These are phyloP conservation scores for Dynastes grantii DNA, from an alignment of 2,888 invertebrate genomes.

Conservation along the genomic window DNA sequence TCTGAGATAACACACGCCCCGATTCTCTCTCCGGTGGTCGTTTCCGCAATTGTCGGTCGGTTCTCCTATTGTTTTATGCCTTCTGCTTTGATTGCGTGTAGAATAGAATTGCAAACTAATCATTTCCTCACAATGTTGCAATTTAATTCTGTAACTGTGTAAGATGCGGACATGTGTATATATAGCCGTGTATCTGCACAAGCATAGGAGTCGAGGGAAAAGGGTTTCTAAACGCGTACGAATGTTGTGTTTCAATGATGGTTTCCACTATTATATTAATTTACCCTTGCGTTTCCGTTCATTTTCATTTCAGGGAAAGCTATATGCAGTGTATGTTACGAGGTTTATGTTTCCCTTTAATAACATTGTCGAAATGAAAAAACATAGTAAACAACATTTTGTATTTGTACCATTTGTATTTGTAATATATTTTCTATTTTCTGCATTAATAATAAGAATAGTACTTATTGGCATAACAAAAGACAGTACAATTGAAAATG, in stretches of 20 bases:
- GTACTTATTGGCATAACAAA: too few species aligned
- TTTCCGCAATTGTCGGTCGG: slow-evolving; percentile 47
- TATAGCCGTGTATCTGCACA: not conserved
- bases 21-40: slow-evolving; percentile 16
- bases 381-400: not conserved
- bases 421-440: too few species aligned
- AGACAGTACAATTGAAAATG: too few species aligned
- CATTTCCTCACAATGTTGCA: slow-evolving; percentile 49
- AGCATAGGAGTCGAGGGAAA: not conserved
- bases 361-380: not conserved
- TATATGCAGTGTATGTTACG: not conserved
- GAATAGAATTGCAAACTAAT: slow-evolving; percentile 52
- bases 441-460: too few species aligned
- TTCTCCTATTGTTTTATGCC: slow-evolving; percentile 48
- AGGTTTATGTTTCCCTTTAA: not conserved
- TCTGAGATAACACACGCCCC: slow-evolving; percentile 49
- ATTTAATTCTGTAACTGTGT: slow-evolving; percentile 41
- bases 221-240: slow-evolving; percentile 3
- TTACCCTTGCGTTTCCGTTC: not conserved
- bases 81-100: slow-evolving; percentile 50
- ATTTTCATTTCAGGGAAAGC: not conserved
- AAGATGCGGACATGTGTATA: not conserved
- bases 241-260: not conserved
- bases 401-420: too few species aligned
- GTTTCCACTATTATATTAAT: slow-evolving; percentile 2